Evolutionary conservation across 2,888 invertebrate species (phyloP), one percentile per base, ranked within the genome.

Genomic region (Aphodius granarius): DNA sequence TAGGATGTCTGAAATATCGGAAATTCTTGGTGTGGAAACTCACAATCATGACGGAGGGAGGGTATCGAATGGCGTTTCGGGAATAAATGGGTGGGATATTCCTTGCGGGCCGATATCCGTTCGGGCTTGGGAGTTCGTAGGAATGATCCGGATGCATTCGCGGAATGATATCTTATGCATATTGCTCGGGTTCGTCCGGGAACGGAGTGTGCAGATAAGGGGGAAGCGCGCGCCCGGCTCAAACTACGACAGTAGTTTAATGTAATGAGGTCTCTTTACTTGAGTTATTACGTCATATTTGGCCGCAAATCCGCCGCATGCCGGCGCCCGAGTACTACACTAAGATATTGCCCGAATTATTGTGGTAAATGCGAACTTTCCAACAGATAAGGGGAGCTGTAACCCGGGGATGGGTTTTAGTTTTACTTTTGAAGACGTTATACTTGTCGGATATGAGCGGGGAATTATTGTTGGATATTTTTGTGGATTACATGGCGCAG

Each of bases 121-220:
- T 68, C 19, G 21, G 16, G 68, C 21, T 5, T 15, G 20, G 19
- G 68, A n/a, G n/a, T n/a, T n/a, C n/a, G n/a, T n/a, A n/a, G 73
- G 73, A 73, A 62, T 63, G 73, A 72, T 75, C 66, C 70, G 72
- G 20, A 73, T 75, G 73, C 73, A 75, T 75, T 75, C 66, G 66
- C 66, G 73, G 65, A 75, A 75, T 68, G 72, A 75, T 73, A 66
- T 73, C 75, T 66, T 73, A 75, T 75, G 73, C 72, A 73, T 68
- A 75, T 73, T 75, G 75, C 68, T 15, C 63, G 15, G 19, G 18
- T 18, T 43, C 9, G 43, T 3, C 43, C 13, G 43, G n/a, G 43
- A 9, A 43, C 43, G 68, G 68, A 68, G 68, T 20, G 68, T 20
- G n/a, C 21, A 68, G 68, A 68, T 68, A 68, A 68, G 68, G 20